Base-by-base conservation (phyloP, 1,140 invertebrate genomes). In the Calycopis cecrops region DNA sequence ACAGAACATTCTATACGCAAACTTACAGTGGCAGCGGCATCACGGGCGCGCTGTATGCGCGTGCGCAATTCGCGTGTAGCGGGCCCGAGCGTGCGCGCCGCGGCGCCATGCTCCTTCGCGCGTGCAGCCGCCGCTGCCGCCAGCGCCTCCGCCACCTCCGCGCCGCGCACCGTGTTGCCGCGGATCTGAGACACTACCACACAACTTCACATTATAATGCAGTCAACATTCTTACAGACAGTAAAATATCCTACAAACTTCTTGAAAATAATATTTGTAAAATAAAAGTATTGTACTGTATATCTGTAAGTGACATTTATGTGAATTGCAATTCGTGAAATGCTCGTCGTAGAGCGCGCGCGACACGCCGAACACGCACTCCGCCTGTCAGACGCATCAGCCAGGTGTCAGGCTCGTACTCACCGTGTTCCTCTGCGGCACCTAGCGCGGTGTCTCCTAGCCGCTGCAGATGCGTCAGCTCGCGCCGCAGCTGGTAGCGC, bases 11-110 rank as follows among this genome's bases (percentile, higher is more conserved):
- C 12, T 1, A 7, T 18, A 18, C 21, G 37, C 12, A 33, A 33
- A 87, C 89, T 91, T 87, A 96, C 94, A 44, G 92, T 92, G 48
- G 95, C 92, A 0, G 95, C 95, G 9, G 92, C 92, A 79, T 97
- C 95, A 64, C 91, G 90, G 0, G 95, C 94, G 71, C 94, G 91
- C 2, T 90, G 88, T 51, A 97, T 95, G 76, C 93, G 92, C 69
- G 93, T 90, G 28, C 91, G 90, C 0, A 97, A 85, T 47, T 91
- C 90, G 44, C 91, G 88, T 12, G 97, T 60, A 59, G 93, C 92
- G 1, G 87, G 80, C 0, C 89, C 67, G 18, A 94, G 85, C 0
- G 90, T 89, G 28, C 88, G 82, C 62, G 92, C 93, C 87, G 90
- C 94, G 35, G 87, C 76, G 28, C 89, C 80, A 60, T 92, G 91